These are phyloP conservation scores for Tiaroga cobitis DNA, from an alignment of 2,797 vertebrate genomes.

Conservation along the genomic window DNA sequence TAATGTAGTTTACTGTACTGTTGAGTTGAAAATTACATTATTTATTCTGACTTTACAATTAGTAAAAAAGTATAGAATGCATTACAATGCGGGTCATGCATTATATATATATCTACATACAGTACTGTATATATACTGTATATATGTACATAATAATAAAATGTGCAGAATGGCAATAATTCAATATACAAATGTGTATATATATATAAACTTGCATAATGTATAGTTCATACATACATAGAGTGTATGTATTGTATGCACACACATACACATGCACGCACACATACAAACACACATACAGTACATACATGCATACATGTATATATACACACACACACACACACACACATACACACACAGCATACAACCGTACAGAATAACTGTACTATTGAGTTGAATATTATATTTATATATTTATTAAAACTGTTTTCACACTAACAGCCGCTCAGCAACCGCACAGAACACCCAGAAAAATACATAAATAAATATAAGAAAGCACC, in stretches of 20 bases:
- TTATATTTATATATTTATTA: not conserved
- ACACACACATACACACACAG: no score
- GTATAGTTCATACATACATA: conserved; percentile 69
- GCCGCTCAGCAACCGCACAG: not conserved
- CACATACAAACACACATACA: not conserved
- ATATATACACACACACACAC: no score
- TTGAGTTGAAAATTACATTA: not conserved
- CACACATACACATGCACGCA: conserved; percentile 23
- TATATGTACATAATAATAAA: no score
- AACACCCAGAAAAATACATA: not conserved
- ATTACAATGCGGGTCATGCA: no score
- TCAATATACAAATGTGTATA: no score
- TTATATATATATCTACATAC: no score
- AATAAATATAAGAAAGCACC: not conserved
- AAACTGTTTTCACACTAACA: not conserved
- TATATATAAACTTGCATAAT: not conserved
- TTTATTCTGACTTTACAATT: no score
- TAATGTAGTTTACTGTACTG: not conserved
- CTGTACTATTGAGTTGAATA: not conserved
- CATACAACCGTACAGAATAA: no score
- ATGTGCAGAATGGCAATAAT: no score
- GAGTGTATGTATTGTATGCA: not conserved
- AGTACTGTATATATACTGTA: no score
- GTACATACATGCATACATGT: no score
- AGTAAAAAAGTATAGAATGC: not conserved